These are phyloP conservation scores for Bostrychus sinensis DNA, from an alignment of 2,113 vertebrate species.

Conservation along the genomic window DNA sequence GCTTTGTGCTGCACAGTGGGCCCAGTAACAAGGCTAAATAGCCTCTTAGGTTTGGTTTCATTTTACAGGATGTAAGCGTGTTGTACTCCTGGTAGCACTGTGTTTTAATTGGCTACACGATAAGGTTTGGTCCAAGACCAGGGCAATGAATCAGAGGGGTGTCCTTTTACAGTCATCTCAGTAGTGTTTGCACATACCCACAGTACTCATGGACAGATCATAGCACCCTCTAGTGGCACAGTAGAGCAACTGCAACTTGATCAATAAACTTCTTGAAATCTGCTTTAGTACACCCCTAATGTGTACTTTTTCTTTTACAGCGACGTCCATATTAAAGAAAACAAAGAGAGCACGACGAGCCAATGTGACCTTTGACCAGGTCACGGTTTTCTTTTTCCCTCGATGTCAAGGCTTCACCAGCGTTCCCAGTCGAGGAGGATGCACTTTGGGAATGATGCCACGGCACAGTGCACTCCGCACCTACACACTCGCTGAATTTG, in stretches of 20 bases:
- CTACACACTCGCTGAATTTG: constrained; percentile 90
- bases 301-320: constrained; percentile 66
- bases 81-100: constrained; percentile 47
- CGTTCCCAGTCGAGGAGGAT: constrained; percentile 93
- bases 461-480: constrained; percentile 83
- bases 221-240: constrained; percentile 59
- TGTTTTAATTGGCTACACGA: constrained; percentile 65
- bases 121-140: constrained; percentile 42
- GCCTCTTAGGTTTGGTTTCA: constrained; percentile 55
- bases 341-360: constrained; percentile 81
- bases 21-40: constrained; percentile 31
- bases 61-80: constrained; percentile 58
- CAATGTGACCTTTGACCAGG: constrained; percentile 89
- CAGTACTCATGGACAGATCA: constrained; percentile 8
- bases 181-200: constrained; percentile 8
- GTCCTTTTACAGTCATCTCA: constrained; percentile 57
- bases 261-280: not conserved
- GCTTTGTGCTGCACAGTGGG: constrained; percentile 32
- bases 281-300: constrained; percentile 16
- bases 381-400: constrained; percentile 95
- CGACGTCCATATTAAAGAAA: constrained; percentile 91
- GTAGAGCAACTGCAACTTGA: not conserved
- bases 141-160: constrained; percentile 57
- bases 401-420: constrained; percentile 97
- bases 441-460: constrained; percentile 92